A percentile compares a stretch with the other conserved stretches of the same genome.
Conservation (phyloP, 2,888 invertebrate genomes). For the Mechanitis messenoides region DNA sequence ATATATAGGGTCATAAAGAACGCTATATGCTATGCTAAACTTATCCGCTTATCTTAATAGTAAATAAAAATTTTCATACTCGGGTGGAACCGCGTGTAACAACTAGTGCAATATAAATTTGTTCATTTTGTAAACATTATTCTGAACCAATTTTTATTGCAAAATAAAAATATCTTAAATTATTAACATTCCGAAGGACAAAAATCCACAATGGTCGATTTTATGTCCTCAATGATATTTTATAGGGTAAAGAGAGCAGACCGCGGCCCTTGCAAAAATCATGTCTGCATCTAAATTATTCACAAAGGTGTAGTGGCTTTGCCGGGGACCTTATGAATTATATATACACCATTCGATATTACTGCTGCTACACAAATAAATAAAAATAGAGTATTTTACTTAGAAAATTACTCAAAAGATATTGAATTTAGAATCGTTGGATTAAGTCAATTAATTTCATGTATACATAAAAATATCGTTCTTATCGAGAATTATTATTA, state of each 20-base stretch:
- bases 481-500: too few species aligned
- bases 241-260: conserved; percentile 57
- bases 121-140: conserved; percentile 7
- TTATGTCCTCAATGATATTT: conserved; percentile 54
- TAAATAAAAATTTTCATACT: too few species aligned
- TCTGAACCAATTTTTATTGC: neutral
- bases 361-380: conserved; percentile 31
- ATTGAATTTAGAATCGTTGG: too few species aligned
- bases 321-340: conserved; percentile 62
- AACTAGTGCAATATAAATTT: conserved; percentile 6
- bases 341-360: conserved; percentile 67
- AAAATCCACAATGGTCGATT: conserved; percentile 34
- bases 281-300: conserved; percentile 67
- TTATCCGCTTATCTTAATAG: too few species aligned
- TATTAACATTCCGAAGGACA: conserved; percentile 7
- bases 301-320: conserved; percentile 64
- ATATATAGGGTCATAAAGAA: too few species aligned
- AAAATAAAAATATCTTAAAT: conserved; percentile 1
- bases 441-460: too few species aligned
- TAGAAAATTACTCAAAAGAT: too few species aligned
- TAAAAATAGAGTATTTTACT: too few species aligned
- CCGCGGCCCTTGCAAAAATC: conserved; percentile 65
- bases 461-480: too few species aligned
- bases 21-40: too few species aligned
- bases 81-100: too few species aligned